Conservation (phyloP, 2,113 vertebrate genomes). For the Saguinus imperator region DNA sequence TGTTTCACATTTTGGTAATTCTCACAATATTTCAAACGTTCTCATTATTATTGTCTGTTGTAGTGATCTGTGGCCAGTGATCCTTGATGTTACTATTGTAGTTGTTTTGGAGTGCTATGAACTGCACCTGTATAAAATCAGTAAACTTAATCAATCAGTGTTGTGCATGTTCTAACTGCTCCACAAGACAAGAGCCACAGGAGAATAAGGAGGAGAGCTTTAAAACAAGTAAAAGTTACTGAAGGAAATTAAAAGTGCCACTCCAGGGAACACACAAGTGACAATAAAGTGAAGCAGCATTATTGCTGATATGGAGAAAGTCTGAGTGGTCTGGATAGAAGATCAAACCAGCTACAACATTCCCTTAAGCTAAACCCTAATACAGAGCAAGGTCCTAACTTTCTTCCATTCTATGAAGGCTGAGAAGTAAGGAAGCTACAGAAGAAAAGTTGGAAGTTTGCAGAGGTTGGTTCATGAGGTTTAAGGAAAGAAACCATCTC, state of each 20-base stretch:
- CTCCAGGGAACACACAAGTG: neutral
- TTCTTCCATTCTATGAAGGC: neutral
- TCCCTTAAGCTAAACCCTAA: neutral
- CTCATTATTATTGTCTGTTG: neutral
- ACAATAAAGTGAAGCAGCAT: neutral
- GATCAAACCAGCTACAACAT: neutral
- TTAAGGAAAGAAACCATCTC: neutral
- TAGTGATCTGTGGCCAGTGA: neutral
- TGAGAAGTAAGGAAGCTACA: neutral
- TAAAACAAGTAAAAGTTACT: neutral
- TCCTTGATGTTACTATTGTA: neutral
- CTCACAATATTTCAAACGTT: neutral
- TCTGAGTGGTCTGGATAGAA: neutral
- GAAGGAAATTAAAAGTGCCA: neutral
- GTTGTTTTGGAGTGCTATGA: neutral
- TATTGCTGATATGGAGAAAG: neutral
- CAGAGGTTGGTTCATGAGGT: neutral
- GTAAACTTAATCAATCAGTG: neutral
- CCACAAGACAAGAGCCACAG: neutral
- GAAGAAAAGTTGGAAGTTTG: neutral
- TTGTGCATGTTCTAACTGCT: neutral
- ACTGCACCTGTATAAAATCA: neutral
- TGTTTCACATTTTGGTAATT: neutral
- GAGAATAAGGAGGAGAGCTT: neutral
- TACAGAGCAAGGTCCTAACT: neutral